Percentiles rank a stretch among this genome's conserved stretches.
These are phyloP conservation scores for Aporrectodea caliginosa DNA, from an alignment of 1,140 invertebrate species.

Conservation along the genomic window DNA sequence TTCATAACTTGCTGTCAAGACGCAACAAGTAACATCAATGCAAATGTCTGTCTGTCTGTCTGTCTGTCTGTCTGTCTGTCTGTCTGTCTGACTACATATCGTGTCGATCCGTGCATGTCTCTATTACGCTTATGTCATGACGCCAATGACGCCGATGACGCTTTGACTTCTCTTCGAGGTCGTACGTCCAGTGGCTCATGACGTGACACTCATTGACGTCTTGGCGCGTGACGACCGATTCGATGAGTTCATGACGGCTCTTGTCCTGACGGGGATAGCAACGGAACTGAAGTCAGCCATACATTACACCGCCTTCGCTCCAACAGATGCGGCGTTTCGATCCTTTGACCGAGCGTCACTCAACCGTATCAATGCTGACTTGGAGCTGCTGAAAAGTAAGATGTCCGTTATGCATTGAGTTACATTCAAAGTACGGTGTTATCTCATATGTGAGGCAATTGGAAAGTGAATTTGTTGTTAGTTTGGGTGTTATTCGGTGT, in stretches of 20 bases:
- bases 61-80: neutral
- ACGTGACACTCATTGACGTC: constrained; percentile 36
- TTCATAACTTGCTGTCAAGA: too few species aligned
- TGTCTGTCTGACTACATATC: neutral
- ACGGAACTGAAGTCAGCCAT: constrained; percentile 27
- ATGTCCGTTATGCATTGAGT: too few species aligned
- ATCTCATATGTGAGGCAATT: too few species aligned
- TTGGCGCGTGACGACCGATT: constrained; percentile 59
- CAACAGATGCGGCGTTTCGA: neutral
- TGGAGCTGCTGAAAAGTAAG: neutral
- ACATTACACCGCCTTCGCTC: neutral
- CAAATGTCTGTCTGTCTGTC: too few species aligned
- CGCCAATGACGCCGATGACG: neutral
- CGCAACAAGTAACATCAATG: too few species aligned
- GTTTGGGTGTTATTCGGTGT: too few species aligned
- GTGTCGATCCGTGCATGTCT: neutral
- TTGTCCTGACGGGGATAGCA: constrained; percentile 44
- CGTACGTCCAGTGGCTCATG: constrained; percentile 37
- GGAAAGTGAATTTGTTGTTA: too few species aligned
- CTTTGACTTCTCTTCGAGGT: constrained; percentile 35
- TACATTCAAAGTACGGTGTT: too few species aligned
- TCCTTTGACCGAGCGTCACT: neutral
- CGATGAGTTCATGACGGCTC: constrained; percentile 60
- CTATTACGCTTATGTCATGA: neutral
- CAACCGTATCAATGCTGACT: neutral